Conservation (phyloP, 2,888 invertebrate genomes). For the Diploptera punctata region DNA sequence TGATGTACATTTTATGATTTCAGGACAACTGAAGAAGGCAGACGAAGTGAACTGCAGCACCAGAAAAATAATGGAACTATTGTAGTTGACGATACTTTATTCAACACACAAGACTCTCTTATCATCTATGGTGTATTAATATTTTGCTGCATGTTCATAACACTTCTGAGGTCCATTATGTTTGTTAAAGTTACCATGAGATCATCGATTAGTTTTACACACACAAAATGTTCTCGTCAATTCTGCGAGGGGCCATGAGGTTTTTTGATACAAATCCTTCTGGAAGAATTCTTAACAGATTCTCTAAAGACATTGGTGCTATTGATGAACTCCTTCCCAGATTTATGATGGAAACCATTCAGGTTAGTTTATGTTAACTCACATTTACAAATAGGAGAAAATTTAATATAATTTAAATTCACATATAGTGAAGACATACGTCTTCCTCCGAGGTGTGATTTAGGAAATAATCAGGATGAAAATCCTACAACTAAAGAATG, state of each 20-base stretch:
- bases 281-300: slow-evolving; percentile 60
- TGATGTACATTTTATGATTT: no score
- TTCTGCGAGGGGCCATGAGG: slow-evolving; percentile 64
- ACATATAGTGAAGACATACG: no score
- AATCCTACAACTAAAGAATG: no score
- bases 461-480: no score
- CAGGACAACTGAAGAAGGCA: slow-evolving; percentile 7
- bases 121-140: slow-evolving; percentile 36
- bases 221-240: slow-evolving; percentile 73
- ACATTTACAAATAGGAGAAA: no score
- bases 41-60: neutral
- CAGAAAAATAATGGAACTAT: no score
- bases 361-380: no score
- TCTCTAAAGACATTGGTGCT: slow-evolving; percentile 59
- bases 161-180: slow-evolving; percentile 66
- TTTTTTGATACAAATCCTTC: slow-evolving; percentile 63
- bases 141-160: slow-evolving; percentile 59
- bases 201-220: slow-evolving; percentile 71
- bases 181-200: slow-evolving; percentile 69
- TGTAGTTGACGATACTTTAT: slow-evolving; percentile 6
- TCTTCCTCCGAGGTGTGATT: no score
- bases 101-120: slow-evolving; percentile 25
- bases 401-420: no score
- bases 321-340: slow-evolving; percentile 54
- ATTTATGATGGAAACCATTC: slow-evolving; percentile 46